Evolutionary conservation across 2,113 vertebrate species (phyloP), one percentile per base, ranked within the genome.

Genomic region (Eidolon helvum): DNA sequence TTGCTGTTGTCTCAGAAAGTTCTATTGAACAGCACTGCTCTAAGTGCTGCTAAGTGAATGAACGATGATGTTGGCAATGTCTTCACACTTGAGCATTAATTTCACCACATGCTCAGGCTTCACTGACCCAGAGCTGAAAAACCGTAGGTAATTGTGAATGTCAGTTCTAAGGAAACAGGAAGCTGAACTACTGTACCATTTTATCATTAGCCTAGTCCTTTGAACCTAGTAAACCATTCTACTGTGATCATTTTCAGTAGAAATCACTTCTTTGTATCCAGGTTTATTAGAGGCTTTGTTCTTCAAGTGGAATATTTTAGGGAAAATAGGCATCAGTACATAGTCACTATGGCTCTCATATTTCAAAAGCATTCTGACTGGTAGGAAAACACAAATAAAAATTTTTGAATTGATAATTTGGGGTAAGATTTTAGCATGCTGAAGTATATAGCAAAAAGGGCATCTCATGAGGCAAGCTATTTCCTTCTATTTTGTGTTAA

Each of bases 91-190:
- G 45, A 16, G 48, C 48, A 50, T 97, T 74, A 24, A 68, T 96
- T 95, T 86, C 33, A 74, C 63, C 26, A 10, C 0, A 0, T 87
- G 30, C 38, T 71, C 35, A 75, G 65, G 38, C 45, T 87, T 66
- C 91, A 0, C 35, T 95, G 69, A 97, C 68, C 43, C 53, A 63
- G 80, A 96, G 63, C 92, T 97, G 63, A 83, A 96, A 94, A 97
- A 87, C 40, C 35, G 83, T 90, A 85, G 77, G 30, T 71, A 57
- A 35, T 93, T 97, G 82, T 77, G 14, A 78, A 95, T 96, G 75
- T 91, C 82, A 57, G 0, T 0, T 96, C 90, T 87, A 28, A 24
- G 79, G 69, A 92, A 43, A 86, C 40, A 65, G 40, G 40, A 93
- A 87, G 68, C 78, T 21, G 55, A 97, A 78, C 90, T 87, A 22